Base-by-base conservation (phyloP, 2,888 invertebrate species). In the Caenorhabditis japonica region DNA sequence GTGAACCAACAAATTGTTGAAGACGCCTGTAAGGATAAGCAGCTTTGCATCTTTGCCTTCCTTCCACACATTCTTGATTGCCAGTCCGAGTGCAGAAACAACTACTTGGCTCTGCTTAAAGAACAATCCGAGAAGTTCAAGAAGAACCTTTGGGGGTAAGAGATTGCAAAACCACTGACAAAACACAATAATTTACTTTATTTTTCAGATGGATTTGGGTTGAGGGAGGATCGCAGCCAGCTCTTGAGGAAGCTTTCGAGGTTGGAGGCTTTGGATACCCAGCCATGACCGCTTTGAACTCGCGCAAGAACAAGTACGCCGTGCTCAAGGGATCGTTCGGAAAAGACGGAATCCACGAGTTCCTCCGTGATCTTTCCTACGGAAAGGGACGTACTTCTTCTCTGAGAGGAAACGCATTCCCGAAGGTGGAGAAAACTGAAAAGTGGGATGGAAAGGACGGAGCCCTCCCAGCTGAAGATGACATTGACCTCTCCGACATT, bases 241-340 rank as follows among this genome's bases (percentile, higher is more conserved):
- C 92, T 0, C 88, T 99, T 17, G 99, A 99, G 88, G 92, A 92
- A 75, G 92, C 94, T 0, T 89, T 99, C 34, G 97, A 95, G 87
- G 93, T 99, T 79, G 99, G 99, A 75, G 99, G 91, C 92, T 99
- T 99, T 89, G 99, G 99, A 10, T 99, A 99, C 89, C 99, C 99
- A 1, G 97, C 97, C 0, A 93, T 99, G 93, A 96, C 95, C 5
- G 95, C 95, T 17, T 92, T 97, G 64, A 99, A 96, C 89, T 92
- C 93, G 13, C 94, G 96, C 89, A 99, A 99, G 90, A 93, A 95
- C 92, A 97, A 97, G 89, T 99, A 93, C 90, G 94, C 97, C 0
- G 91, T 94, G 7, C 91, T 99, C 1, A 91, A 94, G 83, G 97
- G 97, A 12, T 93, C 97, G 21, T 99, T 97, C 90, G 82, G 83